These are phyloP conservation scores for Apaloderma vittatum DNA, from an alignment of 2,113 vertebrate genomes.

Conservation along the genomic window DNA sequence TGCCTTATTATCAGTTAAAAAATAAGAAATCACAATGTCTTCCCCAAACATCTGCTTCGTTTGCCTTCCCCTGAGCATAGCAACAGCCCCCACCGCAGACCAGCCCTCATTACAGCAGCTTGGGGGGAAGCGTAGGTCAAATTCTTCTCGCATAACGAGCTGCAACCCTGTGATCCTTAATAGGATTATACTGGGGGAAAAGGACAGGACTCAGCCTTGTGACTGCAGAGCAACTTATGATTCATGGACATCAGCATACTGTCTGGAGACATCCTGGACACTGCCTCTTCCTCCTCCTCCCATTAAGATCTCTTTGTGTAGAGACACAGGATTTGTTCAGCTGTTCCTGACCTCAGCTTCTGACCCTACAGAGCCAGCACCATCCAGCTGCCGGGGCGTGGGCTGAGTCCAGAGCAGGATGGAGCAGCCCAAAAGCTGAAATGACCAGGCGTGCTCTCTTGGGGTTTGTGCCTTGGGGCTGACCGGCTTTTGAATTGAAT, in stretches of 20 bases:
- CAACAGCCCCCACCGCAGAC: not conserved
- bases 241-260: not conserved
- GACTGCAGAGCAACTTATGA: constrained; percentile 8
- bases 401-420: not conserved
- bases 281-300: not conserved
- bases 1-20: constrained; percentile 30
- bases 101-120: not conserved
- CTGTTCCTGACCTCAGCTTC: not conserved
- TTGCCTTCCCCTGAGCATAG: constrained; percentile 13
- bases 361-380: not conserved
- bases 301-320: constrained; percentile 3
- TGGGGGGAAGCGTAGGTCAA: constrained; percentile 25
- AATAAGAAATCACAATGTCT: constrained; percentile 13
- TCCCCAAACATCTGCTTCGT: constrained; percentile 41
- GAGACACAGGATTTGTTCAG: not conserved
- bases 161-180: constrained; percentile 53
- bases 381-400: not conserved
- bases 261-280: constrained; percentile 24
- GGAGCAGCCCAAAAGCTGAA: not conserved
- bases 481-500: not conserved
- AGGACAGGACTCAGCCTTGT: constrained; percentile 17
- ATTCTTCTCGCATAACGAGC: constrained; percentile 27
- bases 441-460: not conserved
- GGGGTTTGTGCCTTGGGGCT: not conserved
- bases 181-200: constrained; percentile 32